Percentiles rank a stretch among this genome's conserved stretches.
phyloP scores from a whole-genome alignment of 2,888 invertebrate species.

The Erebia epiphron region DNA sequence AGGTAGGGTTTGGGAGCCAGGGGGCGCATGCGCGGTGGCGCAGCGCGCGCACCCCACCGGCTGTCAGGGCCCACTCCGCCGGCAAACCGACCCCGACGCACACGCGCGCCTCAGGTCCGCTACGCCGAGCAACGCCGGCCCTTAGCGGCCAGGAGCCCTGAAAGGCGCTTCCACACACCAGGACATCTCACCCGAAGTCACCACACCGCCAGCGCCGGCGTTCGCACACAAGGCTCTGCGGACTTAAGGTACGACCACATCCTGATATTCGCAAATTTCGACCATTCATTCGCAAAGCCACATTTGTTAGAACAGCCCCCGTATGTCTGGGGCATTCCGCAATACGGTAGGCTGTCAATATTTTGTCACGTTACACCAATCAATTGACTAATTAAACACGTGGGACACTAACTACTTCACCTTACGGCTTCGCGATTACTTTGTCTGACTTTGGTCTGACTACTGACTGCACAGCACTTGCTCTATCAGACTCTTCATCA shows the following conservation, averaged over 20 bases:
- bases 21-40: constrained; percentile 70
- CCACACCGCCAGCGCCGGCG: constrained; percentile 71
- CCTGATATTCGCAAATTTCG: constrained; percentile 44
- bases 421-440: constrained; percentile 59
- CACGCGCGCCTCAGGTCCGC: constrained; percentile 73
- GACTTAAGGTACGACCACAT: constrained; percentile 66
- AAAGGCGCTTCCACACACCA: constrained; percentile 68
- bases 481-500: not conserved
- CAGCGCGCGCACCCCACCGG: constrained; percentile 63
- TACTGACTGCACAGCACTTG: not conserved
- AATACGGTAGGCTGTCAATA: constrained; percentile 53
- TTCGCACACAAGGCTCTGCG: constrained; percentile 71
- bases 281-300: constrained; percentile 56
- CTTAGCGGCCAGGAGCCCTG: constrained; percentile 78
- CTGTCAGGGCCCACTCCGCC: constrained; percentile 74
- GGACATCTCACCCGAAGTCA: constrained; percentile 53
- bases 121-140: constrained; percentile 78
- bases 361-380: constrained; percentile 31
- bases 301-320: constrained; percentile 46
- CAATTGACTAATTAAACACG: constrained; percentile 30
- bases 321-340: constrained; percentile 52
- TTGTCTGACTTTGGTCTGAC: not conserved
- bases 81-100: constrained; percentile 72
- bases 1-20: constrained; percentile 33
- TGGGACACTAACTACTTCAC: constrained; percentile 50